Percentiles rank a stretch among this genome's conserved stretches.
phyloP scores from a whole-genome alignment of 2,113 vertebrate genomes.

The Leucosticte australis region DNA sequence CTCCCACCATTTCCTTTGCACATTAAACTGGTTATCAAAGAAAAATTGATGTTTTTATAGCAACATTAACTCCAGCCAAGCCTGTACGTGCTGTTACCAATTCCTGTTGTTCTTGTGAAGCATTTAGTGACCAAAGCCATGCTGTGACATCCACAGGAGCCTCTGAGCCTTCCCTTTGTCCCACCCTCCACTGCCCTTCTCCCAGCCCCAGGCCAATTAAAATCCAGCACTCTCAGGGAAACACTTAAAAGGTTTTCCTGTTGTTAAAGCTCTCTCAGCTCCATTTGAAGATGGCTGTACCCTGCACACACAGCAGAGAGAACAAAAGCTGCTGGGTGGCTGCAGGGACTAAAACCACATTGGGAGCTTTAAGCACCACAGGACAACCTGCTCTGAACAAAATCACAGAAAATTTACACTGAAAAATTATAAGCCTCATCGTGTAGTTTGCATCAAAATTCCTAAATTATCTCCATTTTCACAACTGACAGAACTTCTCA shows the following conservation, averaged over 20 bases:
- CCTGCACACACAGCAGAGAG: neutral
- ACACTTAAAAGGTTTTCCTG: neutral
- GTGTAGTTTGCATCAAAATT: neutral
- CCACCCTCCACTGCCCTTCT: neutral
- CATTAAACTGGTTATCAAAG: neutral
- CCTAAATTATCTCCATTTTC: neutral
- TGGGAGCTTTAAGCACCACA: neutral
- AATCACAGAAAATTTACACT: neutral
- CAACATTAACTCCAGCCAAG: neutral
- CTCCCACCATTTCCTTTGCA: neutral
- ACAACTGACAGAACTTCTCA: neutral
- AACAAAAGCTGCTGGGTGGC: neutral
- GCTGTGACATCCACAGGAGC: neutral
- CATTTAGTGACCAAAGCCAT: neutral
- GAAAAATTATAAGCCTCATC: neutral
- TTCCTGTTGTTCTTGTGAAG: neutral
- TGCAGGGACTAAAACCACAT: neutral
- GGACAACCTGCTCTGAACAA: neutral
- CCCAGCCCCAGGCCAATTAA: neutral
- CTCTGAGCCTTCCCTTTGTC: neutral
- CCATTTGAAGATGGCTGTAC: neutral
- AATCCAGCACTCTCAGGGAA: neutral
- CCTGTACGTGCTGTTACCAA: neutral
- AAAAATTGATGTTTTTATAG: constrained; percentile 27
- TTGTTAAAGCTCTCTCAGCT: constrained; percentile 1